Evolutionary conservation across 2,113 vertebrate genomes (phyloP).

Genomic region (Ranitomeya variabilis): DNA sequence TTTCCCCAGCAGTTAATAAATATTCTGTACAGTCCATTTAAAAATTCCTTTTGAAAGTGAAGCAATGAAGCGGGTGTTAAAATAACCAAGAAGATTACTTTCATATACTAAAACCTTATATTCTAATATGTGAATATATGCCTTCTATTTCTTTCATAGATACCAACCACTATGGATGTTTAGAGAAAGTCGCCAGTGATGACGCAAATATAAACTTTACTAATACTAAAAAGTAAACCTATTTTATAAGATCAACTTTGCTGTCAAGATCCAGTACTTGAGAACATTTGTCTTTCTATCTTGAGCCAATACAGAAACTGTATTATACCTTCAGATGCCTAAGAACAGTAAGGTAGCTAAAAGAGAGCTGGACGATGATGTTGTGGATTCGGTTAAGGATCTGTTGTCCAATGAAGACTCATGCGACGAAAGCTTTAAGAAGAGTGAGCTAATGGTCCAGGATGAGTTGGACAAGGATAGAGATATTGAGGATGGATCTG

Average conservation of each 20-base stretch:
- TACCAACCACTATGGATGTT: conserved; percentile 43
- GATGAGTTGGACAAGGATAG: conserved; percentile 80
- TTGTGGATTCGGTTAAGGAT: conserved; percentile 94
- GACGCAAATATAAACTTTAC: not conserved
- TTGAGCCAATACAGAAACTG: conserved; percentile 26
- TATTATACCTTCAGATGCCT: conserved; percentile 84
- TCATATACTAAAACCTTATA: not conserved
- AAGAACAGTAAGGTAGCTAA: conserved; percentile 96
- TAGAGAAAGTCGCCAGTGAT: not conserved
- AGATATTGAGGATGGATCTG: conserved; percentile 81
- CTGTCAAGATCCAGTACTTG: not conserved
- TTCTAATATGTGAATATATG: not conserved
- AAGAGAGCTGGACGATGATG: conserved; percentile 94
- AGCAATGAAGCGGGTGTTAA: not conserved
- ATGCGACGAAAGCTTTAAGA: conserved; percentile 91
- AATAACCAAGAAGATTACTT: not conserved
- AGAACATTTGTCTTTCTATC: not conserved
- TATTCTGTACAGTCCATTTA: conserved; percentile 24
- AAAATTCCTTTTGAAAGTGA: not conserved
- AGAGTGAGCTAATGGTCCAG: conserved; percentile 85
- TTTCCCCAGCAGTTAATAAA: conserved; percentile 30
- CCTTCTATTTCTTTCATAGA: conserved; percentile 15
- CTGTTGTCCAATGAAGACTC: conserved; percentile 95
- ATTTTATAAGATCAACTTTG: not conserved
- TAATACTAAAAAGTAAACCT: not conserved